Percentiles rank a stretch among this genome's conserved stretches.
phyloP scores from a whole-genome alignment of 2,888 invertebrate species.

The Drosophila koepferae region DNA sequence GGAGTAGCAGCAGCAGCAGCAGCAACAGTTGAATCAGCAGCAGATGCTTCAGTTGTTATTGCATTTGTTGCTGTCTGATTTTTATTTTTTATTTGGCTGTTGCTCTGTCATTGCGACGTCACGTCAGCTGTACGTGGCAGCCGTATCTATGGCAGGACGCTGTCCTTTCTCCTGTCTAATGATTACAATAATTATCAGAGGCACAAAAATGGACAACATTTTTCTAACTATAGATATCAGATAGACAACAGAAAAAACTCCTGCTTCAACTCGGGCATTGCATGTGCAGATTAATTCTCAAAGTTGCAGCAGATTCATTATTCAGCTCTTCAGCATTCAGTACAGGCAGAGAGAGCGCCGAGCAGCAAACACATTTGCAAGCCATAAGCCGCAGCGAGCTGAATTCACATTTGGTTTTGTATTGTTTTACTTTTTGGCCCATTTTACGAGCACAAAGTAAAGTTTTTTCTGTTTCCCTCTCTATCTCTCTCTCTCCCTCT shows the following conservation, averaged over 20 bases:
- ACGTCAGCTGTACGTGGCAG: slow-evolving; percentile 12
- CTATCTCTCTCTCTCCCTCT: no score
- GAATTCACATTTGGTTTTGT: slow-evolving; percentile 45
- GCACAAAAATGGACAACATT: background rate
- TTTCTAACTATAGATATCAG: background rate
- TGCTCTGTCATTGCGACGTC: background rate
- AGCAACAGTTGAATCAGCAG: background rate
- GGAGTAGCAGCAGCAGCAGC: background rate
- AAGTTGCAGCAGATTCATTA: slow-evolving; percentile 20
- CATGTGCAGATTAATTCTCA: slow-evolving; percentile 10
- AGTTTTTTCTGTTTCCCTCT: slow-evolving; percentile 16
- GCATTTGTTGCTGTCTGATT: slow-evolving; percentile 18
- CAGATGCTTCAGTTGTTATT: slow-evolving; percentile 23
- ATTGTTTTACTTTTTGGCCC: slow-evolving; percentile 67
- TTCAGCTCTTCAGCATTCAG: slow-evolving; percentile 12
- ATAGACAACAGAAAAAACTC: background rate
- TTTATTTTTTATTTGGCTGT: background rate
- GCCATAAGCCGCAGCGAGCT: slow-evolving; percentile 10
- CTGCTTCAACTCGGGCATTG: background rate
- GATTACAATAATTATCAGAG: slow-evolving; percentile 8
- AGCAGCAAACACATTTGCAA: slow-evolving; percentile 1
- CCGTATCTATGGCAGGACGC: background rate
- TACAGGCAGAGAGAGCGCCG: background rate
- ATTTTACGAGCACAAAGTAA: slow-evolving; percentile 58
- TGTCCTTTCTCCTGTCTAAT: background rate